Conservation (phyloP, 2,113 vertebrate genomes). For the Cebidichthys violaceus region DNA sequence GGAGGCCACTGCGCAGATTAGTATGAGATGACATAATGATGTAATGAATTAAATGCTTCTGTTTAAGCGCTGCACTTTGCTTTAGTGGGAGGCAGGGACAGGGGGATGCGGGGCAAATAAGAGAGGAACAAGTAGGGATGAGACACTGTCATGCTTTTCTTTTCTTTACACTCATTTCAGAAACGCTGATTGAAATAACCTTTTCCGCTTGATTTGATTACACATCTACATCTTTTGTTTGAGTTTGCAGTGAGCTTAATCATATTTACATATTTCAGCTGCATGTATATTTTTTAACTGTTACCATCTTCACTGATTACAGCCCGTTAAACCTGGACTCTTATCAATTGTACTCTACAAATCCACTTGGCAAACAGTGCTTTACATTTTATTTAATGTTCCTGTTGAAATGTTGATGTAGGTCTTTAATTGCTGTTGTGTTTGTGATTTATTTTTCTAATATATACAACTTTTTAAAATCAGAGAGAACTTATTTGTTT, state of each 20-base stretch:
- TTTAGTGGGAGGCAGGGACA: conserved; percentile 58
- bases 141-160: conserved; percentile 20
- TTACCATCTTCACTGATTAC: background rate
- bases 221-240: conserved; percentile 16
- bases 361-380: background rate
- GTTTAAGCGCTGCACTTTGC: conserved; percentile 81
- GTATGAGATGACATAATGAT: conserved; percentile 95
- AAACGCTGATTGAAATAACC: conserved; percentile 62
- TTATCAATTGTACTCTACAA: background rate
- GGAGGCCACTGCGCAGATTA: conserved; percentile 91
- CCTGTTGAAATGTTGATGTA: conserved; percentile 10
- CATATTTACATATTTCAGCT: conserved; percentile 54
- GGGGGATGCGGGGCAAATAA: conserved; percentile 44
- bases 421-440: background rate
- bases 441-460: conserved; percentile 3
- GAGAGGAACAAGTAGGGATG: conserved; percentile 38
- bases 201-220: conserved; percentile 64
- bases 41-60: conserved; percentile 94
- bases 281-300: conserved; percentile 26
- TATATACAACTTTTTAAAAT: conserved; percentile 28
- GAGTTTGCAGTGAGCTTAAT: conserved; percentile 49
- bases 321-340: conserved; percentile 2
- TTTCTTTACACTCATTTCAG: conserved; percentile 40
- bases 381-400: conserved; percentile 1
- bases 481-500: conserved; percentile 19